phyloP scores from a whole-genome alignment of 2,797 vertebrate species.

The Amazona finschi region DNA sequence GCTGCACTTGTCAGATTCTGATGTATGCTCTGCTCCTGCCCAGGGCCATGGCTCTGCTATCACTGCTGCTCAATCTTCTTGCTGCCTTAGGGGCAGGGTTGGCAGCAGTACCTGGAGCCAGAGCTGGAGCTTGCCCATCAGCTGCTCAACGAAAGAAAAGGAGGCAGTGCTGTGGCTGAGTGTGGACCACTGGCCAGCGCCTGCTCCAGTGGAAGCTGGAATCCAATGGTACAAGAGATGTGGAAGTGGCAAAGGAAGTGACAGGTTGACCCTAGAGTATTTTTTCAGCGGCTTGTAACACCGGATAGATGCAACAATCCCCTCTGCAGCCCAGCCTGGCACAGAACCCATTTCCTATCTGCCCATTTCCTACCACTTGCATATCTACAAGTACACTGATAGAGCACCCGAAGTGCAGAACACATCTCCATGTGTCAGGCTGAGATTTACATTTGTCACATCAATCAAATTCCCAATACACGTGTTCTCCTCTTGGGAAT shows the following conservation, averaged over 20 bases:
- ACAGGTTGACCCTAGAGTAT: not conserved
- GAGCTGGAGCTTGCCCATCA: not conserved
- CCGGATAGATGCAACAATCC: not conserved
- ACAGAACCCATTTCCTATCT: not conserved
- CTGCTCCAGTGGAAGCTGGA: not conserved
- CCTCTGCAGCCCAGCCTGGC: not conserved
- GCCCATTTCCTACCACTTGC: not conserved
- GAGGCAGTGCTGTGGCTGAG: not conserved
- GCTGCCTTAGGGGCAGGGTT: not conserved
- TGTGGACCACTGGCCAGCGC: not conserved
- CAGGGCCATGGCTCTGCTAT: not conserved
- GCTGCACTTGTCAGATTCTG: not conserved
- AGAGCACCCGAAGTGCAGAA: not conserved
- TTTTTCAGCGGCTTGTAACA: not conserved
- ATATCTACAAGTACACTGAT: fast-evolving
- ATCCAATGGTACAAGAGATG: not conserved
- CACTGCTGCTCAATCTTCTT: not conserved
- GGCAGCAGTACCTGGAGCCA: not conserved
- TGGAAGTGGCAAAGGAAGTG: not conserved
- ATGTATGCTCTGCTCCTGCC: not conserved
- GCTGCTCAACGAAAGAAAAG: not conserved
- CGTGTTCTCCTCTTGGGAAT: not conserved
- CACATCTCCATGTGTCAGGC: not conserved
- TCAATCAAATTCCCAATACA: not conserved
- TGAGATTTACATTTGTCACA: fast-evolving